Evolutionary conservation across 2,113 vertebrate genomes (phyloP).

Genomic region (Sebastes fasciatus): DNA sequence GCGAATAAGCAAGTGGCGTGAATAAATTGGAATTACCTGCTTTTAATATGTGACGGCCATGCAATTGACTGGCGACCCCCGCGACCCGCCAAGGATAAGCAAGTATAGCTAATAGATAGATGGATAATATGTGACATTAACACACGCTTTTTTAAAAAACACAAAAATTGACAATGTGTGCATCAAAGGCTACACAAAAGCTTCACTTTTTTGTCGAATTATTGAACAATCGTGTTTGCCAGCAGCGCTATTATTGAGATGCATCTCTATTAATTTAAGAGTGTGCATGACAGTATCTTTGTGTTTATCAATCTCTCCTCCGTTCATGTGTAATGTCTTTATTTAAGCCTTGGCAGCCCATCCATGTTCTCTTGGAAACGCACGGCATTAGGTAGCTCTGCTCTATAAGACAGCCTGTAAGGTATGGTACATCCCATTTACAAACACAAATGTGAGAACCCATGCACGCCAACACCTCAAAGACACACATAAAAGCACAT

Average conservation of each 20-base stretch:
- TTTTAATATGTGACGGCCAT: slow-evolving; percentile 1
- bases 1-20: background rate
- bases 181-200: slow-evolving; percentile 12
- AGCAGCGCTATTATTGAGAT: background rate
- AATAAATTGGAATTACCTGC: slow-evolving; percentile 7
- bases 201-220: background rate
- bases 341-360: slow-evolving; percentile 2
- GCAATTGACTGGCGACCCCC: background rate
- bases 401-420: slow-evolving; percentile 6
- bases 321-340: slow-evolving; percentile 9
- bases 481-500: background rate
- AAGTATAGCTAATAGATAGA: no score
- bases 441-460: background rate
- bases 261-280: background rate
- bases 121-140: slow-evolving; percentile 5
- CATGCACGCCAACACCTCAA: background rate
- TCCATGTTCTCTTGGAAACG: background rate
- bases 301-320: background rate
- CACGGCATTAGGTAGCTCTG: background rate
- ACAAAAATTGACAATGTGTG: background rate
- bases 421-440: background rate
- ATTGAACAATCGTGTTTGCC: slow-evolving; percentile 7
- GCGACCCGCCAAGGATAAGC: no score
- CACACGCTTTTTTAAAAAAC: background rate
- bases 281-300: background rate